Conservation (phyloP, 2,888 invertebrate genomes). For the Campoplex nolae region DNA sequence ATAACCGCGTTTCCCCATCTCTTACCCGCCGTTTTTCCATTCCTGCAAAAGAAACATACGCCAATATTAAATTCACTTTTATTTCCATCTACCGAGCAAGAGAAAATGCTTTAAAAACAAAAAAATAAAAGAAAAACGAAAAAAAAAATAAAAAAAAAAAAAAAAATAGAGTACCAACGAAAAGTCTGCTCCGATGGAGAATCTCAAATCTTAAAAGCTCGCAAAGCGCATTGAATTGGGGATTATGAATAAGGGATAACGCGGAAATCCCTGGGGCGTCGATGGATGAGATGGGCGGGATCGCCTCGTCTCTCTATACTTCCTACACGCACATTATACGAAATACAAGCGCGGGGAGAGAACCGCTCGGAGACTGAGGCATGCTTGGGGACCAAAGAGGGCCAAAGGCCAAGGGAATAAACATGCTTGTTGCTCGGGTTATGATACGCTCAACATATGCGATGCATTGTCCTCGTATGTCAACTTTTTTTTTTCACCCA, state of each 20-base stretch:
- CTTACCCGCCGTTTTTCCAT: background rate
- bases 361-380: constrained; percentile 67
- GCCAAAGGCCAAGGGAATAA: constrained; percentile 76
- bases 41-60: no score
- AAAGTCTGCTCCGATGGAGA: constrained; percentile 40
- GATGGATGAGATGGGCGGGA: constrained; percentile 75
- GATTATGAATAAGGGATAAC: constrained; percentile 81
- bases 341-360: constrained; percentile 6
- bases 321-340: constrained; percentile 26
- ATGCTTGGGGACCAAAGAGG: constrained; percentile 49
- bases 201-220: constrained; percentile 79
- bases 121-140: no score
- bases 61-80: no score
- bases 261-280: constrained; percentile 77
- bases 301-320: constrained; percentile 22
- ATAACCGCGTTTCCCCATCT: background rate
- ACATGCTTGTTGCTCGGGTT: constrained; percentile 78
- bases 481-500: constrained; percentile 14
- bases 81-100: no score
- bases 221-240: constrained; percentile 81
- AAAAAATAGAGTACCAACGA: background rate
- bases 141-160: no score
- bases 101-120: no score
- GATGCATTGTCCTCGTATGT: constrained; percentile 78
- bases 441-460: constrained; percentile 80